Evolutionary conservation across 2,797 vertebrate genomes (phyloP).

Genomic region (Enteromius anoplus): DNA sequence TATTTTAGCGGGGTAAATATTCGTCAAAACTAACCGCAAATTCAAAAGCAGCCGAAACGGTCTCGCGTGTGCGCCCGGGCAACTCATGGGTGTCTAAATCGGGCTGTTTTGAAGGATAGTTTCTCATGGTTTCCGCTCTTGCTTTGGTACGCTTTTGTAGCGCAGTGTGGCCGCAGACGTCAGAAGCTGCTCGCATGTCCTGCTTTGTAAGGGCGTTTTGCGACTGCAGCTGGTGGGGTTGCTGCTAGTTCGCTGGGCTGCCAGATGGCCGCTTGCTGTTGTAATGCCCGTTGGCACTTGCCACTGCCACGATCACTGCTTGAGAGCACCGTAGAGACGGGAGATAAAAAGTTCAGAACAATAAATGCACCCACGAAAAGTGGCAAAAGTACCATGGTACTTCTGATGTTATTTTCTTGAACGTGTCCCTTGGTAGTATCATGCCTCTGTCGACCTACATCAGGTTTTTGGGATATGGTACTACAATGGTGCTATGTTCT

Average conservation of each 20-base stretch:
- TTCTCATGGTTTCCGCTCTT: slow-evolving; percentile 83
- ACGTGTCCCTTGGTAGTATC: not conserved
- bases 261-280: slow-evolving; percentile 86
- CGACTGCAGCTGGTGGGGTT: slow-evolving; percentile 85
- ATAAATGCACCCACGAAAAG: slow-evolving; percentile 53
- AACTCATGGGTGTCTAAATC: slow-evolving; percentile 73
- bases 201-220: slow-evolving; percentile 88
- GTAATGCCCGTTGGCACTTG: slow-evolving; percentile 84
- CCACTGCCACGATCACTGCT: slow-evolving; percentile 74
- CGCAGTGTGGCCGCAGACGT: slow-evolving; percentile 89
- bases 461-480: not conserved
- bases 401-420: not conserved
- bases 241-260: slow-evolving; percentile 79
- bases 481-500: not conserved
- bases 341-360: slow-evolving; percentile 59
- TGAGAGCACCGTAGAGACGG: slow-evolving; percentile 59
- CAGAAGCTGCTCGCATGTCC: slow-evolving; percentile 90
- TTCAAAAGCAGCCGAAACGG: slow-evolving; percentile 74
- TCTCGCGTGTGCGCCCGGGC: slow-evolving; percentile 67
- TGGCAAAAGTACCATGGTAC: slow-evolving; percentile 21
- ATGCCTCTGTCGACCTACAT: not conserved
- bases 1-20: slow-evolving; percentile 71
- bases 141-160: slow-evolving; percentile 81
- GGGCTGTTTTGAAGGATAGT: slow-evolving; percentile 75
- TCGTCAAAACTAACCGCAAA: slow-evolving; percentile 69